Evolutionary conservation across 2,888 invertebrate genomes (phyloP).

Genomic region (Hermaeophaga mercurialis): DNA sequence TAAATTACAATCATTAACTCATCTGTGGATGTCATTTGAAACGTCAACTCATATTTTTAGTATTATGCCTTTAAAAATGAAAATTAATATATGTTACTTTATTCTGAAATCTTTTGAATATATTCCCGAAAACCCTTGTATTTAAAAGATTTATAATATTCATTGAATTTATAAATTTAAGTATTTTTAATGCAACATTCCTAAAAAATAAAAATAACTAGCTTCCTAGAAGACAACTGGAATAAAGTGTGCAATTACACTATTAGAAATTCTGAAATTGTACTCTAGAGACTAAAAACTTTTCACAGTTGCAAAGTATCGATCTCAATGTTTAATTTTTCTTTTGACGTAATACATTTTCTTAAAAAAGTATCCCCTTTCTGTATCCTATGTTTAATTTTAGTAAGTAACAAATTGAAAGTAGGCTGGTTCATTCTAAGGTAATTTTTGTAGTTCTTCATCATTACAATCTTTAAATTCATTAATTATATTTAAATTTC

Average conservation of each 20-base stretch:
- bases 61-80: no score
- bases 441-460: not conserved
- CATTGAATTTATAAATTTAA: not conserved
- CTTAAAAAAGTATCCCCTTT: not conserved
- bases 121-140: not conserved
- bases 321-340: not conserved
- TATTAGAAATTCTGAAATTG: not conserved
- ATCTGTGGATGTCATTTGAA: no score
- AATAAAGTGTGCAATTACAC: not conserved
- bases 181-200: no score
- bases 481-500: not conserved
- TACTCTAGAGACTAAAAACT: not conserved
- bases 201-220: not conserved
- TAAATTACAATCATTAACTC: not conserved
- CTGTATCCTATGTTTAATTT: not conserved
- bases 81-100: no score
- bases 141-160: no score
- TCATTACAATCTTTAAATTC: not conserved
- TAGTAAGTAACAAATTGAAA: not conserved
- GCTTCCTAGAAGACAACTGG: not conserved
- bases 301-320: not conserved
- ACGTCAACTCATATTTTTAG: no score
- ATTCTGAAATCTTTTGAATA: not conserved
- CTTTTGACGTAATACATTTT: not conserved
- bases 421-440: not conserved